Percentiles rank a stretch among this genome's conserved stretches.
phyloP scores from a whole-genome alignment of 2,113 vertebrate genomes.

The Gopherus flavomarginatus region DNA sequence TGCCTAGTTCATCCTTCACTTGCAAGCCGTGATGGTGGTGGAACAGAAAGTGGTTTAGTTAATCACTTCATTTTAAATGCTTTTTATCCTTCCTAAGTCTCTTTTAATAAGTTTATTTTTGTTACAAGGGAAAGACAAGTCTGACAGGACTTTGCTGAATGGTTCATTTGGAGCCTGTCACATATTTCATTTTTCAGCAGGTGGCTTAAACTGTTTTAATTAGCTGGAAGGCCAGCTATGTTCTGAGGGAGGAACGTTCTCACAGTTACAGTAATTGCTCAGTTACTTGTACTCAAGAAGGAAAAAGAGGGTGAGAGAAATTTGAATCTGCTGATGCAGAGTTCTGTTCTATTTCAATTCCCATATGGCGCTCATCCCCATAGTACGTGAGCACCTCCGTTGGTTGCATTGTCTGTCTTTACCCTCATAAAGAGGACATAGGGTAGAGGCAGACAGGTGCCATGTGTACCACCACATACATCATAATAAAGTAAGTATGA shows the following conservation, averaged over 20 bases:
- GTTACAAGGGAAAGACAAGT: conserved; percentile 13
- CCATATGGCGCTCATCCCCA: not conserved
- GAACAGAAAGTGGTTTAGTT: conserved; percentile 37
- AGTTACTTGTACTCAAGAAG: conserved; percentile 34
- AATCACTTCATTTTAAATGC: conserved; percentile 27
- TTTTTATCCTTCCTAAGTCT: not conserved
- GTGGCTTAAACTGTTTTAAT: conserved; percentile 27
- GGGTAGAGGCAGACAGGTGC: not conserved
- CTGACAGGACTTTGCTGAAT: not conserved
- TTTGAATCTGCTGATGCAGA: not conserved
- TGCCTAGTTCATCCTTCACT: not conserved
- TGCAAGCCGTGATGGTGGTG: not conserved
- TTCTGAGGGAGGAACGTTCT: conserved; percentile 27
- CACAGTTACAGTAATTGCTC: conserved; percentile 40
- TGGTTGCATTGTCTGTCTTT: not conserved
- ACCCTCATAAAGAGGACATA: not conserved
- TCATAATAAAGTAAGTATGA: not conserved
- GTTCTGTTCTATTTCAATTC: not conserved
- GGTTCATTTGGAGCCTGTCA: not conserved
- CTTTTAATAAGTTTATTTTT: conserved; percentile 18
- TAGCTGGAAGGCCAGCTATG: not conserved
- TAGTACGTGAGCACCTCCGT: not conserved
- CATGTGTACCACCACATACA: fast-evolving
- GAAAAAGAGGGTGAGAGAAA: not conserved
- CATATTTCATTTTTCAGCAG: conserved; percentile 3